phyloP scores from a whole-genome alignment of 2,888 invertebrate genomes.

The Hyles lineata region DNA sequence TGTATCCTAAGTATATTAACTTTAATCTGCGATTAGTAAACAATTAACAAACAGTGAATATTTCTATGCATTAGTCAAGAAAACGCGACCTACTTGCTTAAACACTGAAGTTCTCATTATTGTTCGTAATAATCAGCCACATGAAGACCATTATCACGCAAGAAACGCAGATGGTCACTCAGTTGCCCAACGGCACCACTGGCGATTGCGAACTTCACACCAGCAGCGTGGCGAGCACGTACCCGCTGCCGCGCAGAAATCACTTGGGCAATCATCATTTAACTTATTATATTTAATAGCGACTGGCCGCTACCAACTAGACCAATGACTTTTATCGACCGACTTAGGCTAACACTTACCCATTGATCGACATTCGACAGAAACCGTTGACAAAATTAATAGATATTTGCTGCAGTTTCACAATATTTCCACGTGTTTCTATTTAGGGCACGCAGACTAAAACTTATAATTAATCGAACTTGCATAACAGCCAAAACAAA shows the following conservation, averaged over 20 bases:
- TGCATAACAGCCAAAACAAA: too few relatives aligned
- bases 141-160: constrained; percentile 19
- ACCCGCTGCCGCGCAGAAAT: constrained; percentile 31
- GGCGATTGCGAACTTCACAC: constrained; percentile 63
- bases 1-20: too few relatives aligned
- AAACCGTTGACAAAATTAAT: not conserved
- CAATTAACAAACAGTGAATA: not conserved
- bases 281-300: constrained; percentile 56
- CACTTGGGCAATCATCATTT: constrained; percentile 48
- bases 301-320: constrained; percentile 34
- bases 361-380: not conserved
- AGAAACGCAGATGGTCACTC: constrained; percentile 16
- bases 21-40: not conserved
- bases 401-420: not conserved
- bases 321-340: constrained; percentile 30
- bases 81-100: constrained; percentile 15
- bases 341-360: not conserved
- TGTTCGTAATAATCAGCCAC: constrained; percentile 19
- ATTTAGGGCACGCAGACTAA: too few relatives aligned
- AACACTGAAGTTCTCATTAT: constrained; percentile 15
- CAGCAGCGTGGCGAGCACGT: constrained; percentile 50
- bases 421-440: too few relatives aligned
- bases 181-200: constrained; percentile 61
- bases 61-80: not conserved
- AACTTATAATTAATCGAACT: too few relatives aligned